Conservation (phyloP, 1,140 invertebrate species). For the Homalodisca vitripennis region DNA sequence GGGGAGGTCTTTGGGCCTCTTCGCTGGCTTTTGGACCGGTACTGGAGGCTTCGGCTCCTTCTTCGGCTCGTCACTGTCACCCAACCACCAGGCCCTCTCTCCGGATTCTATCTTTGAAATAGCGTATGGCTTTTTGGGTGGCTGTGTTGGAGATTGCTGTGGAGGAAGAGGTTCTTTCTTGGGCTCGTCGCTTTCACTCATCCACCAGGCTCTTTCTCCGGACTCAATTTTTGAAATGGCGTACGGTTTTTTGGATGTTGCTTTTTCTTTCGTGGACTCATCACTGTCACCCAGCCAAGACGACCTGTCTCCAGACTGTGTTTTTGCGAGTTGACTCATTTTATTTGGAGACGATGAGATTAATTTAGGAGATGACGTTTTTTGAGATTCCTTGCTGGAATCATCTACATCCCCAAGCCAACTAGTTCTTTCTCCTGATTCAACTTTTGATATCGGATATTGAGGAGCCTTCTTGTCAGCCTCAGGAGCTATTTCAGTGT, state of each 20-base stretch:
- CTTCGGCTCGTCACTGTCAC: neutral
- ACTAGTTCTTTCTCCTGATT: conserved; percentile 48
- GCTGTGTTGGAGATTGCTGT: neutral
- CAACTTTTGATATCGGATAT: neutral
- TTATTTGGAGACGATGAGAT: too few species aligned
- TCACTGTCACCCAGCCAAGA: conserved; percentile 56
- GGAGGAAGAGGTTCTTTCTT: conserved; percentile 29
- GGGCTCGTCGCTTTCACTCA: conserved; percentile 42
- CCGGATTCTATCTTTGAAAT: conserved; percentile 49
- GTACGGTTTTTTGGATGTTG: conserved; percentile 9
- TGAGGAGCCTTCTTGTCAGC: too few species aligned
- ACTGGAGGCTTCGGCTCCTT: conserved; percentile 37
- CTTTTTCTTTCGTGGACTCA: neutral
- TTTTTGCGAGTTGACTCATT: too few species aligned
- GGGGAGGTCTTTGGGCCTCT: conserved; percentile 45
- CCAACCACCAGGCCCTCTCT: conserved; percentile 63
- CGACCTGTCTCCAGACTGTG: conserved; percentile 51
- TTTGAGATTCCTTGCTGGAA: conserved; percentile 2
- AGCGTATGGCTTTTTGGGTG: conserved; percentile 5
- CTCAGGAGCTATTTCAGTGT: too few species aligned
- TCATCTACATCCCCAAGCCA: conserved; percentile 53
- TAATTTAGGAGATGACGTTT: too few species aligned
- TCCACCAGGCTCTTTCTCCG: conserved; percentile 62
- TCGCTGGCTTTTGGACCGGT: conserved; percentile 36
- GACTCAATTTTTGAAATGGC: conserved; percentile 45